A percentile compares a stretch with the other conserved stretches of the same genome.
Conservation (phyloP, 2,888 invertebrate genomes). For the Aromia moschata region DNA sequence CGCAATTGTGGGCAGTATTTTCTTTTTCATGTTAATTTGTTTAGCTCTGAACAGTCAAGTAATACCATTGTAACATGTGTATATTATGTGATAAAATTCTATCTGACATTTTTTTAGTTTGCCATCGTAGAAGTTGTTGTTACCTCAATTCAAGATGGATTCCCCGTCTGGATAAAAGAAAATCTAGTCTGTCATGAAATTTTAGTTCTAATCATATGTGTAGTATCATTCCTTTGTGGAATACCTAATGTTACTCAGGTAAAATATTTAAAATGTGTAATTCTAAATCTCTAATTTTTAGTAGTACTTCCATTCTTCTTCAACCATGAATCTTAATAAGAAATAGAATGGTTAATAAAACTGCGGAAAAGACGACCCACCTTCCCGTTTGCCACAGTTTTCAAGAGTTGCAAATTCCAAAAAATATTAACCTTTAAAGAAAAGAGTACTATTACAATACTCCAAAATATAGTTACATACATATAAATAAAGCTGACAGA, state of each 20-base stretch:
- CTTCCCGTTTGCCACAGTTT: no score
- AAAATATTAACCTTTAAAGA: no score
- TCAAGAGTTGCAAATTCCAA: no score
- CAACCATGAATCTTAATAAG: no score
- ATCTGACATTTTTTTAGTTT: slow-evolving; percentile 76
- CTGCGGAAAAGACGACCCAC: no score
- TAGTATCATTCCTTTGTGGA: slow-evolving; percentile 84
- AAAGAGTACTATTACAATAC: no score
- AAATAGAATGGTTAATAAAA: no score
- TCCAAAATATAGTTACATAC: no score
- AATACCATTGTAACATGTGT: slow-evolving; percentile 44
- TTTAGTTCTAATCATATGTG: slow-evolving; percentile 83
- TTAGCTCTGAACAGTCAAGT: slow-evolving; percentile 89
- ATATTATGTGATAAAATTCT: slow-evolving; percentile 25
- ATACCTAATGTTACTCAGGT: slow-evolving; percentile 88
- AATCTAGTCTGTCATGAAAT: slow-evolving; percentile 87
- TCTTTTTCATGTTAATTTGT: slow-evolving; percentile 91
- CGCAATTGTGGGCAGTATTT: slow-evolving; percentile 91
- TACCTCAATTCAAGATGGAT: slow-evolving; percentile 92
- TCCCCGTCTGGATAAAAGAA: slow-evolving; percentile 85
- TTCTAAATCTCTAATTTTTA: not conserved
- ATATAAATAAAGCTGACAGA: no score
- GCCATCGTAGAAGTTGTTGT: slow-evolving; percentile 95
- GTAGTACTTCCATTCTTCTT: no score
- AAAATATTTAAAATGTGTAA: slow-evolving; percentile 28